phyloP scores from a whole-genome alignment of 2,113 vertebrate species.

The Alethe diademata region DNA sequence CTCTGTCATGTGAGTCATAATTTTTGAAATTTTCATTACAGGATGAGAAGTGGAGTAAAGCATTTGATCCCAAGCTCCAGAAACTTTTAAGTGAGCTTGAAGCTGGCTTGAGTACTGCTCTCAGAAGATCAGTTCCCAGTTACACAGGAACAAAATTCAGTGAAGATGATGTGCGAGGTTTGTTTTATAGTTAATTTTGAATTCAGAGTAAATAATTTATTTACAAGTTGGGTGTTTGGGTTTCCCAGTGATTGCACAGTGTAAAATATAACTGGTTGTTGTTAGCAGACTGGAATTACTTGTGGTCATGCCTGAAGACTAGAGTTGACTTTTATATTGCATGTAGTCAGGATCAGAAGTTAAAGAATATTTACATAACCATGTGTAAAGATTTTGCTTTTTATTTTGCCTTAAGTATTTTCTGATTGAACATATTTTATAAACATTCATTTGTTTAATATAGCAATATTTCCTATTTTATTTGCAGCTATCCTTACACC shows the following conservation, averaged over 20 bases:
- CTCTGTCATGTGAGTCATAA: neutral
- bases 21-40: conserved; percentile 50
- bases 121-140: conserved; percentile 81
- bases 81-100: conserved; percentile 91
- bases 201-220: neutral
- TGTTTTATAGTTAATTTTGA: neutral
- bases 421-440: neutral
- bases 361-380: neutral
- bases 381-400: neutral
- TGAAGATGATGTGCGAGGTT: conserved; percentile 87
- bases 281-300: neutral
- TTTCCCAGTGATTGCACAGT: neutral
- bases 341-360: neutral
- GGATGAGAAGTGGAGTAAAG: conserved; percentile 91
- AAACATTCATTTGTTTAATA: neutral
- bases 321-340: neutral
- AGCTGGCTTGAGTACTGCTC: conserved; percentile 84
- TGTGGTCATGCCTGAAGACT: neutral
- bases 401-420: neutral
- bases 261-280: neutral
- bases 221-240: neutral
- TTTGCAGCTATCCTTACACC: conserved; percentile 88
- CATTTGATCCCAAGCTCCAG: conserved; percentile 93
- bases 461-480: neutral
- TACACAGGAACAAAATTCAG: conserved; percentile 68